phyloP scores from a whole-genome alignment of 2,113 vertebrate species.

The Alexandromys fortis region DNA sequence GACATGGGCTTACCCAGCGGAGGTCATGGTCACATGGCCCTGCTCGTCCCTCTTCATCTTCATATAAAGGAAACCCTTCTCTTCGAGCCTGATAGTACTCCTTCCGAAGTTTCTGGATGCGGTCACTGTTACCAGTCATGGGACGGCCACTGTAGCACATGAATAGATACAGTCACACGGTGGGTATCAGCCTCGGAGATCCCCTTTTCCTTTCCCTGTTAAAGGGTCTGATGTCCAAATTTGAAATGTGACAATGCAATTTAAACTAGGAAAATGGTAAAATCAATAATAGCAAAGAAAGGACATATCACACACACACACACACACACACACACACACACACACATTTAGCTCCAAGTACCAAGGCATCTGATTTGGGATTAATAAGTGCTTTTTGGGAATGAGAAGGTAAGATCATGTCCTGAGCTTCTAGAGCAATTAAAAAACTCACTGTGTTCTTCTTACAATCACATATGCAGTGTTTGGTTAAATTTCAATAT shows the following conservation, averaged over 20 bases:
- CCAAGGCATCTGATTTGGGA: background rate
- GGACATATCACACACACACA: background rate
- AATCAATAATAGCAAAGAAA: slow-evolving; percentile 5
- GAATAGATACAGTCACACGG: background rate
- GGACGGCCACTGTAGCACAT: slow-evolving; percentile 77
- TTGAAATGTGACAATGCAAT: background rate
- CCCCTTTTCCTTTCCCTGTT: background rate
- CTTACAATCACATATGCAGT: background rate
- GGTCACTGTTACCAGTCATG: slow-evolving; percentile 87
- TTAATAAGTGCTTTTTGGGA: slow-evolving; percentile 55
- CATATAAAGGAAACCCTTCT: slow-evolving; percentile 91
- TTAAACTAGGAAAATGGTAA: slow-evolving; percentile 39
- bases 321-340: background rate
- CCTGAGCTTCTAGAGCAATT: slow-evolving; percentile 29
- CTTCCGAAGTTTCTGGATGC: slow-evolving; percentile 94
- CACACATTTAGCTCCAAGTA: background rate
- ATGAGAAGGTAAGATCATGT: slow-evolving; percentile 19
- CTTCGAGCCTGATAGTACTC: slow-evolving; percentile 96
- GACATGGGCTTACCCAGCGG: slow-evolving; percentile 88
- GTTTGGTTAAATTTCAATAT: slow-evolving; percentile 34
- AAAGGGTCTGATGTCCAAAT: slow-evolving; percentile 1
- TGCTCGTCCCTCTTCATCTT: slow-evolving; percentile 88
- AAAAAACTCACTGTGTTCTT: background rate
- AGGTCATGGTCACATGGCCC: slow-evolving; percentile 88
- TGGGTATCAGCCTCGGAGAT: background rate